Conservation (phyloP, 2,888 invertebrate species). For the Mesorhabditis sp. region DNA sequence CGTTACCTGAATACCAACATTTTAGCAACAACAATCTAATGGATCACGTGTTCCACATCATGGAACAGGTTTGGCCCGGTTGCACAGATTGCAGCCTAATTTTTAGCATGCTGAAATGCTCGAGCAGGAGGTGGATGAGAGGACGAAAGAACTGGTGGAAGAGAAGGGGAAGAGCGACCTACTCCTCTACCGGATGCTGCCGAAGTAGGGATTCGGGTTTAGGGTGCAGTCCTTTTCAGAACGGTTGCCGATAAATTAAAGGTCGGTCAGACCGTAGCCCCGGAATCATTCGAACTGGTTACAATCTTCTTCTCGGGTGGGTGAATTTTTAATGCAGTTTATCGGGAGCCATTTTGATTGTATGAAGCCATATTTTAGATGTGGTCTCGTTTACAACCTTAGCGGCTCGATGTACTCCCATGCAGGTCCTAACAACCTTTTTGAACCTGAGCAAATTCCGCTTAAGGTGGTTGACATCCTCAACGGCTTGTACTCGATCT, state of each 20-base stretch:
- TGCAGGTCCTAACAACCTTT: constrained; percentile 14
- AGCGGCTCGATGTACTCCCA: constrained; percentile 25
- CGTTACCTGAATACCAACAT: not conserved
- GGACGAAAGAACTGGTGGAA: constrained; percentile 47
- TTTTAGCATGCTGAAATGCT: constrained; percentile 33
- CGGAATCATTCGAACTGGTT: constrained; percentile 21
- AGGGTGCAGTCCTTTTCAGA: not conserved
- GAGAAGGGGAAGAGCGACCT: constrained; percentile 50
- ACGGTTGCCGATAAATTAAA: constrained; percentile 32
- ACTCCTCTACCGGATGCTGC: constrained; percentile 47
- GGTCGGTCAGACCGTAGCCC: constrained; percentile 22
- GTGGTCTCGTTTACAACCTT: constrained; percentile 29
- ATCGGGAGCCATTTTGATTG: too few relatives aligned
- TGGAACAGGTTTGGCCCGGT: constrained; percentile 39
- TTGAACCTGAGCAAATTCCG: not conserved
- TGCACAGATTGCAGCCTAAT: not conserved
- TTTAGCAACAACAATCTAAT: constrained; percentile 48
- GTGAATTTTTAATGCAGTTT: constrained; percentile 5
- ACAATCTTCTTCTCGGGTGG: constrained; percentile 24
- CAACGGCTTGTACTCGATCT: constrained; percentile 35
- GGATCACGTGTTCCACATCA: constrained; percentile 54
- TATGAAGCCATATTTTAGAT: constrained; percentile 17
- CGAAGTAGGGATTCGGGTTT: constrained; percentile 29
- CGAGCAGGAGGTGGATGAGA: constrained; percentile 44
- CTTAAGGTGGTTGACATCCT: constrained; percentile 33